phyloP scores from a whole-genome alignment of 2,797 vertebrate species.

The Pseudotriccus pelzelni region DNA sequence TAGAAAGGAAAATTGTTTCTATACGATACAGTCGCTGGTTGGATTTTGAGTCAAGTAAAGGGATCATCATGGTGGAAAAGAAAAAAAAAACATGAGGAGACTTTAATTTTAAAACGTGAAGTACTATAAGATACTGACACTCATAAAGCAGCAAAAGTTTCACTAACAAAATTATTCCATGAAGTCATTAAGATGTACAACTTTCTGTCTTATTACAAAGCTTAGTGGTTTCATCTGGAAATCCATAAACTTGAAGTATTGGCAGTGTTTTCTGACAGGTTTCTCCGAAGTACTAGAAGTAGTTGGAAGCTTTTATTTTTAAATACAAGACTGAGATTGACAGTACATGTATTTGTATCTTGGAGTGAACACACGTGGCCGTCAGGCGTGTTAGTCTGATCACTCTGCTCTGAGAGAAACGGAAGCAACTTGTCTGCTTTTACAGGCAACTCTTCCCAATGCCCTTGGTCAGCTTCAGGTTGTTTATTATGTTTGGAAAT shows the following conservation, averaged over 20 bases:
- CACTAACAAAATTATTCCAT: background rate
- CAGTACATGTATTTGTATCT: rapidly evolving
- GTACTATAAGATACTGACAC: background rate
- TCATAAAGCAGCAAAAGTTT: background rate
- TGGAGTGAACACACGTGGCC: background rate
- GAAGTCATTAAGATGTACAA: background rate
- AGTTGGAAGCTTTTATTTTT: background rate
- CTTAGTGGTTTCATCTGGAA: background rate
- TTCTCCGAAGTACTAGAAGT: background rate
- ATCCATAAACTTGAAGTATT: background rate
- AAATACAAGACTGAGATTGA: background rate
- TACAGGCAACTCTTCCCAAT: background rate
- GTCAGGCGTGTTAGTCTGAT: background rate
- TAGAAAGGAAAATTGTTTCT: background rate
- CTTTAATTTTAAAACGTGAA: background rate
- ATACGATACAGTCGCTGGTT: rapidly evolving
- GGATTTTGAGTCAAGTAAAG: background rate
- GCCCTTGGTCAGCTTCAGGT: background rate
- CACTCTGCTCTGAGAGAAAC: background rate
- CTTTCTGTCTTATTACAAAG: background rate
- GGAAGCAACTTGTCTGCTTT: background rate
- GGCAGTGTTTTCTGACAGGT: background rate
- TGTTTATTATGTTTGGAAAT: background rate
- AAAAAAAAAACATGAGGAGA: background rate
- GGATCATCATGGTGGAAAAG: background rate